Conservation (phyloP, 2,113 vertebrate species). For the Phaetusa simplex region DNA sequence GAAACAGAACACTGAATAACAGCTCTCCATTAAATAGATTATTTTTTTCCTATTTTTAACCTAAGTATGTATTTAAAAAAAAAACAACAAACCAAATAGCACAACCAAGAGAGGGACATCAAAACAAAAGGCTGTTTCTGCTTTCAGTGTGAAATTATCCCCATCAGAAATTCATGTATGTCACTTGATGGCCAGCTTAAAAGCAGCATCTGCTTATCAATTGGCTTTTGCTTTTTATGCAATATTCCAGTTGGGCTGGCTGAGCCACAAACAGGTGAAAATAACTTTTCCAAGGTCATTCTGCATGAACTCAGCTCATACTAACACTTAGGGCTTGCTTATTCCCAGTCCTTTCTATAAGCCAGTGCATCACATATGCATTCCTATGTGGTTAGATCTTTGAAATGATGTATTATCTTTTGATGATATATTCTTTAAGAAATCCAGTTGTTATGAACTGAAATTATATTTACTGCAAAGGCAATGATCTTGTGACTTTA, state of each 20-base stretch:
- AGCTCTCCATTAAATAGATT: not conserved
- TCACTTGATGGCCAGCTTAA: not conserved
- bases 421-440: constrained; percentile 14
- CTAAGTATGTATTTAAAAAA: not conserved
- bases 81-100: not conserved
- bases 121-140: not conserved
- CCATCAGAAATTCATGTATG: not conserved
- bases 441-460: not conserved
- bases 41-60: not conserved
- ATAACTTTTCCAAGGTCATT: constrained; percentile 48
- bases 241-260: constrained; percentile 32
- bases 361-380: not conserved
- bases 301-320: not conserved
- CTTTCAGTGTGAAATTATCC: not conserved
- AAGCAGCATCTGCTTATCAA: constrained; percentile 32
- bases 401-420: constrained; percentile 20
- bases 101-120: not conserved
- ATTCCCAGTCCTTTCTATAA: not conserved
- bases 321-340: not conserved
- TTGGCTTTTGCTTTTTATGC: constrained; percentile 26
- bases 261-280: constrained; percentile 46
- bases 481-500: constrained; percentile 43
- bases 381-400: not conserved
- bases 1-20: not conserved
- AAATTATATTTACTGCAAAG: constrained; percentile 48